Base-by-base conservation (phyloP, 2,113 vertebrate genomes). In the Brevimyrus niger region DNA sequence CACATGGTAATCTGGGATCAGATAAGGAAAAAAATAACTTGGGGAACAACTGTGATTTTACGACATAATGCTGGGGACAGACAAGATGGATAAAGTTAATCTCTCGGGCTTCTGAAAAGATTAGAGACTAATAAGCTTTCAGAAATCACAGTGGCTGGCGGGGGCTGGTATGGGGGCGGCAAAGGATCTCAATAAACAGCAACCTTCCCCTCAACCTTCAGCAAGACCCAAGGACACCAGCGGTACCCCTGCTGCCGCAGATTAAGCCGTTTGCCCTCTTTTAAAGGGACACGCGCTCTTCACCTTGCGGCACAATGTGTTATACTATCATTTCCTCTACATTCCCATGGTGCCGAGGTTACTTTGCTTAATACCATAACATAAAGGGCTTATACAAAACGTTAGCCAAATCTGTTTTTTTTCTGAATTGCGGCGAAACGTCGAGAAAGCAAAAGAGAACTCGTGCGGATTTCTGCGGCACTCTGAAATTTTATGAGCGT, bases 41-140 rank as follows among this genome's bases (percentile, higher is more conserved):
- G 48, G 85, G 8, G 27, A 53, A 86, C 15, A 53, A 53, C 1
- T 82, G 76, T 13, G 53, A 80, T 38, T 80, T 80, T 19, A 80
- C 3, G 11, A 82, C 17, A 82, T 44, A 48, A 86, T 46, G 23
- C 83, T 27, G 46, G 46, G 46, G 83, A 50, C 46, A 86, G 83
- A 86, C n/a, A 86, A 86, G 46, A 86, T n/a, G 9, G 23, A 19
- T 19, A 48, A 46, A 47, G 46, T 86, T 86, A 86, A 50, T 86
- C 83, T 86, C 83, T 86, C 23, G 10, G 83, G 23, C 23, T 11
- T 86, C 46, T 48, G 46, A 47, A 86, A 86, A 86, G 46, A 46
- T 31, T 86, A 48, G 83, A 86, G 83, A 50, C 19, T 86, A 50
- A 87, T 87, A 87, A 87, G n/a, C 2, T 51, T 51, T 87, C 85